These are phyloP conservation scores for Anoplopoma fimbria DNA, from an alignment of 2,113 vertebrate species.

Conservation along the genomic window DNA sequence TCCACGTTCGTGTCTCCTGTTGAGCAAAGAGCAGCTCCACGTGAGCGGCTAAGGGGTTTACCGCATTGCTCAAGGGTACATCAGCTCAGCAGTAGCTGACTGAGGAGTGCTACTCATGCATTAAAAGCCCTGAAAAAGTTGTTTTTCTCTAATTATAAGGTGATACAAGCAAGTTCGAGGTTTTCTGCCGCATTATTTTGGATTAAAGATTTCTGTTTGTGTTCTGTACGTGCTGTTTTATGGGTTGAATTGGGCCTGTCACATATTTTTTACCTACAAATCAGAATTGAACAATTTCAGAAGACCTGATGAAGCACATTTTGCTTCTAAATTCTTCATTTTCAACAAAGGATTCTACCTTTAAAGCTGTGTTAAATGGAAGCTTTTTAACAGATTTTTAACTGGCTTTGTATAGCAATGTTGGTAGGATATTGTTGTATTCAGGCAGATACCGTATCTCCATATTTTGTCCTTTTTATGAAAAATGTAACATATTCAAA, in stretches of 20 bases:
- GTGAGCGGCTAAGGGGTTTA: slow-evolving; percentile 19
- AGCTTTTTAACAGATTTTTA: too few species aligned
- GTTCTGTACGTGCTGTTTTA: background rate
- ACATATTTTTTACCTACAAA: too few species aligned
- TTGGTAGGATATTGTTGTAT: background rate
- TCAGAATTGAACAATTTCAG: background rate
- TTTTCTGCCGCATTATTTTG: background rate
- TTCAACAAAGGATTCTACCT: background rate
- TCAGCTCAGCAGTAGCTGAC: slow-evolving; percentile 4
- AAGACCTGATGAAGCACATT: background rate
- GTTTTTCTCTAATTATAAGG: background rate
- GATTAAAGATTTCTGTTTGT: background rate
- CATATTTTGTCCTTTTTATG: too few species aligned
- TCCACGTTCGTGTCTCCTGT: background rate
- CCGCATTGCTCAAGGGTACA: slow-evolving; percentile 56
- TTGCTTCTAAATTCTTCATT: too few species aligned
- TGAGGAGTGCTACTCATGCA: background rate
- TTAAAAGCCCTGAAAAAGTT: background rate
- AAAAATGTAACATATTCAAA: too few species aligned
- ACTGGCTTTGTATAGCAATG: too few species aligned
- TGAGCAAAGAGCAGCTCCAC: slow-evolving; percentile 6
- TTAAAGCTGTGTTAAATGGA: background rate
- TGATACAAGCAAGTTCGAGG: background rate
- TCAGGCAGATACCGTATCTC: too few species aligned
- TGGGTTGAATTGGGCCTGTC: background rate